phyloP scores from a whole-genome alignment of 2,113 vertebrate species.

The Pangasianodon gigas region DNA sequence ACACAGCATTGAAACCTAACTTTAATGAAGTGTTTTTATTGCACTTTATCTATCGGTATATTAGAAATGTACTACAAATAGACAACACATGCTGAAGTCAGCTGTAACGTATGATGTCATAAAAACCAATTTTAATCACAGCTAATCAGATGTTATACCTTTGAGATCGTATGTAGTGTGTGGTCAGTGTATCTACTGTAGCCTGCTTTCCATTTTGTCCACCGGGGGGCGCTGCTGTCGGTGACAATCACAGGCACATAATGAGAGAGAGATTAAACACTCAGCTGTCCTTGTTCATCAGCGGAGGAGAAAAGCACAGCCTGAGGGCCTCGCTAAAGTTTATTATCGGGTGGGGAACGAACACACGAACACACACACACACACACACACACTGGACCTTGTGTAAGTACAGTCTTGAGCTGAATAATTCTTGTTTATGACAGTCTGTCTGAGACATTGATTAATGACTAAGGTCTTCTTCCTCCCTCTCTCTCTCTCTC shows the following conservation, averaged over 20 bases:
- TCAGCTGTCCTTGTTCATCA: constrained; percentile 11
- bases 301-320: background rate
- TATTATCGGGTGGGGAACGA: constrained; percentile 3
- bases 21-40: too few species aligned
- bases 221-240: constrained; percentile 14
- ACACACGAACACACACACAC: background rate
- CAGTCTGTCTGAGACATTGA: constrained; percentile 17
- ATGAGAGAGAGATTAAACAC: background rate
- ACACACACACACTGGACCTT: constrained; percentile 14
- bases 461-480: constrained; percentile 15
- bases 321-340: background rate
- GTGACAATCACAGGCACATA: background rate
- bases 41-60: too few species aligned
- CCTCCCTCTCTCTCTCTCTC: background rate
- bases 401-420: constrained; percentile 25
- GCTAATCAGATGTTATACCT: background rate
- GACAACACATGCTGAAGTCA: background rate
- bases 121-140: background rate
- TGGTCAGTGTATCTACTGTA: background rate
- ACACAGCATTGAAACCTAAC: background rate
- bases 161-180: background rate
- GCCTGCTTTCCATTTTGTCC: background rate
- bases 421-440: constrained; percentile 27
- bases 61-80: too few species aligned
- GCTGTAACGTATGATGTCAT: background rate